phyloP scores from a whole-genome alignment of 2,888 invertebrate genomes.

The Acleris holmiana region DNA sequence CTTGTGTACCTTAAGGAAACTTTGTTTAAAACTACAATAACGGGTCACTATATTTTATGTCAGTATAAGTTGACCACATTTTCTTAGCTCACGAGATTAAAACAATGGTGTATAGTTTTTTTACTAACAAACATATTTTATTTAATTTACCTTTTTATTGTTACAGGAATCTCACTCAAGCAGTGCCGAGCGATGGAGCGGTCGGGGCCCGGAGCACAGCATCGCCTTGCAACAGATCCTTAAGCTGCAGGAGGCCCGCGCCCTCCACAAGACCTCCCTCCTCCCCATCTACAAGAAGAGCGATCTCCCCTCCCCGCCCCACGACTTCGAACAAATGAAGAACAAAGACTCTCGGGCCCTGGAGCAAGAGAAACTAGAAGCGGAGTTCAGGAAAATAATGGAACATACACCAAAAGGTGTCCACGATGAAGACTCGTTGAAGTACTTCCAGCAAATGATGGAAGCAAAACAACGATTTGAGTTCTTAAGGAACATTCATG shows the following conservation, averaged over 20 bases:
- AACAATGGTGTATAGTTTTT: no score
- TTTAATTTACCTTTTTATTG: constrained; percentile 50
- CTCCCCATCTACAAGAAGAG: constrained; percentile 78
- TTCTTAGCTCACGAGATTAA: no score
- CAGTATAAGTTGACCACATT: no score
- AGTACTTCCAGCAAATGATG: constrained; percentile 77
- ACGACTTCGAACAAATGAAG: constrained; percentile 61
- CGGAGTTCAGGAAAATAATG: constrained; percentile 82
- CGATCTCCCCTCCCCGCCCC: constrained; percentile 79
- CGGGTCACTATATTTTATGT: no score
- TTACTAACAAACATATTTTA: no score
- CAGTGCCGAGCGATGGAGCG: constrained; percentile 94
- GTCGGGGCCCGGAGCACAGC: constrained; percentile 95
- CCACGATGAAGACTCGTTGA: constrained; percentile 71
- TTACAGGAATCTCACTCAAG: constrained; percentile 92
- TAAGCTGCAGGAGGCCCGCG: constrained; percentile 94
- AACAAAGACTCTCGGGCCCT: constrained; percentile 63
- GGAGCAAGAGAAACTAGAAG: constrained; percentile 83
- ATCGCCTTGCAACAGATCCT: constrained; percentile 96
- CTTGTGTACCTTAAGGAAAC: no score
- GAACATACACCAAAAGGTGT: constrained; percentile 82
- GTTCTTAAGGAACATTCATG: constrained; percentile 72
- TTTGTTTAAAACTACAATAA: no score
- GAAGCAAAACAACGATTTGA: constrained; percentile 75
- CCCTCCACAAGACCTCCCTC: constrained; percentile 84